Evolutionary conservation across 2,888 invertebrate species (phyloP), one percentile per base, ranked within the genome.

Genomic region (Aporophyla lueneburgensis): DNA sequence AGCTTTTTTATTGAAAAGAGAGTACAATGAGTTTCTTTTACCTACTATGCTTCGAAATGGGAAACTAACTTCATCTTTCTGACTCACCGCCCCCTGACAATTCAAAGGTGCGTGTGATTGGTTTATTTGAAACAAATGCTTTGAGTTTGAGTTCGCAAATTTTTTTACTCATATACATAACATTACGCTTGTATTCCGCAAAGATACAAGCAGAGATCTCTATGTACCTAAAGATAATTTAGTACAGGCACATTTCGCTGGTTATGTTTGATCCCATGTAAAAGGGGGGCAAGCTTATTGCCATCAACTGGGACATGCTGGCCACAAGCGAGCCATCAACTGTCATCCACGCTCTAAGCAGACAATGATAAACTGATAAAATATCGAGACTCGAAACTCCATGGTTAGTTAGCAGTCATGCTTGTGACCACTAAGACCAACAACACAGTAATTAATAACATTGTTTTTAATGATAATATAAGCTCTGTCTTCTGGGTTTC

Each of bases 401-500:
- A 63, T 21, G 12, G 12, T 40, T 12, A 40, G 5, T 40, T 5
- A 40, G 33, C 33, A 61, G 59, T 33, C 33, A n/a, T n/a, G n/a
- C n/a, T n/a, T n/a, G n/a, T n/a, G 21, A 40, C 5, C 19, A 46
- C 24, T 46, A 46, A 9, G n/a, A 5, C 5, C 9, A n/a, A n/a
- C 43, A n/a, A 16, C 9, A 5, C 5, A 4, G 16, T 43, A 6
- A 74, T 72, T 53, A 74, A 54, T 77, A 16, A 51, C n/a, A 61
- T 40, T 40, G 16, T 54, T 66, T 56, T 61, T 46, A 62, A 61
- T 54, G 21, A 61, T 10, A 27, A 27, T 40, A 63, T 16, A 7
- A 9, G 27, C 33, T 53, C 14, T 9, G 24, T 40, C 72, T 40
- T 12, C 27, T 58, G 65, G 51, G 72, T 19, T 78, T 78, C 49